Evolutionary conservation across 2,113 vertebrate genomes (phyloP), one percentile per base, ranked within the genome.

Genomic region (Megaceryle maxima): DNA sequence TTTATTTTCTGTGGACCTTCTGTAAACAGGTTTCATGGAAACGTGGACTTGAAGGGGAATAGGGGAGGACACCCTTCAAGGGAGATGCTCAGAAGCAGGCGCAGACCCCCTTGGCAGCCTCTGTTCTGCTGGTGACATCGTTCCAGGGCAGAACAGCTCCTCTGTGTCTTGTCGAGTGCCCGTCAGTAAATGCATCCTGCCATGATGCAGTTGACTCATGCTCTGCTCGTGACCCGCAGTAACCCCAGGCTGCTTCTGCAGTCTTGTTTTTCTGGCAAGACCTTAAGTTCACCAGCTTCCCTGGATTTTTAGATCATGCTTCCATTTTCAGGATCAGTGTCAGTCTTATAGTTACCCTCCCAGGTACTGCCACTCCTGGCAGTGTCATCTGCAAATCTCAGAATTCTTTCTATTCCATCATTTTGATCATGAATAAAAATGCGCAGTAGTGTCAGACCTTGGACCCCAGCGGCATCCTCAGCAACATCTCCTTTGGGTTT

Each of bases 41-140:
- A 21, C 14, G 0, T 0, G 59, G 90, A 13, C 51, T 39, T 62
- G 26, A 44, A 28, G 43, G 87, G 16, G 5, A 37, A 15, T 4
- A 1, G 92, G 2, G 19, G 75, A n/a, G 79, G 67, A n/a, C 33
- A 8, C 46, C 24, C 44, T 44, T 19, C 2, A 9, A 83, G 66
- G 83, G 63, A 44, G 82, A 5, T 43, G 72, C 25, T 64, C 28
- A 8, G 68, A 16, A 37, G 59, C 5, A 14, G 48, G 41, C 2
- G 0, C 41, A 16, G 70, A 8, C 1, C 44, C 83, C 28, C 44
- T 26, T 0, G 4, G 50, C 2, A 10, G 26, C 64, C 77, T 9
- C 0, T 0, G 60, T 0, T 8, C 81, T 13, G 85, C 69, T 26
- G 67, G 4, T 37, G 9, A 2, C 29, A 0, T 4, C 0, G 1